Evolutionary conservation across 2,113 vertebrate species (phyloP).

Genomic region (Ciconia boyciana): DNA sequence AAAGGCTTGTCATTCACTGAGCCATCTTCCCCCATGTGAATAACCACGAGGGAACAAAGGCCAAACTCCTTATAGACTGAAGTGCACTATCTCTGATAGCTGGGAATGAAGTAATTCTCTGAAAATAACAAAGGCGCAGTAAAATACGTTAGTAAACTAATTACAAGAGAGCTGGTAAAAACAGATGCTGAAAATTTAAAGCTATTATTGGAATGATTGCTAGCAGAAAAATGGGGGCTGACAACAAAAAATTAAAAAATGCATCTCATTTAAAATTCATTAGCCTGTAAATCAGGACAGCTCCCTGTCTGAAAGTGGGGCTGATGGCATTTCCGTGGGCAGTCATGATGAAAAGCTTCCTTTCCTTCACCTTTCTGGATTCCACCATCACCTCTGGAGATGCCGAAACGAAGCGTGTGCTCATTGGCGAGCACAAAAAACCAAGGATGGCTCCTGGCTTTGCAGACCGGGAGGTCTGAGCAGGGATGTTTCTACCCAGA

Average conservation of each 20-base stretch:
- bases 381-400: neutral
- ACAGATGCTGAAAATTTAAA: constrained; percentile 44
- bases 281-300: constrained; percentile 49
- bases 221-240: constrained; percentile 36
- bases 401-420: fast-evolving
- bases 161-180: constrained; percentile 57
- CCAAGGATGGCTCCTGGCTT: neutral
- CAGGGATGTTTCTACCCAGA: neutral
- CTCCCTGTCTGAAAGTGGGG: neutral
- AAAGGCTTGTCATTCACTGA: constrained; percentile 57
- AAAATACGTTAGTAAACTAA: constrained; percentile 64
- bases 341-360: neutral
- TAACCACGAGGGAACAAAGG: constrained; percentile 59
- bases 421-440: fast-evolving
- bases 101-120: constrained; percentile 54
- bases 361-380: neutral
- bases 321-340: neutral
- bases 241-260: constrained; percentile 50
- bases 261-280: constrained; percentile 58
- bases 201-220: constrained; percentile 51
- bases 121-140: constrained; percentile 51
- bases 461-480: neutral
- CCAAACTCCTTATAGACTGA: constrained; percentile 57
- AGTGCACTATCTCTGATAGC: constrained; percentile 57
- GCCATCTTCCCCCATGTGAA: constrained; percentile 62